Conservation (phyloP, 2,797 vertebrate genomes). For the Falco novaeseelandiae region DNA sequence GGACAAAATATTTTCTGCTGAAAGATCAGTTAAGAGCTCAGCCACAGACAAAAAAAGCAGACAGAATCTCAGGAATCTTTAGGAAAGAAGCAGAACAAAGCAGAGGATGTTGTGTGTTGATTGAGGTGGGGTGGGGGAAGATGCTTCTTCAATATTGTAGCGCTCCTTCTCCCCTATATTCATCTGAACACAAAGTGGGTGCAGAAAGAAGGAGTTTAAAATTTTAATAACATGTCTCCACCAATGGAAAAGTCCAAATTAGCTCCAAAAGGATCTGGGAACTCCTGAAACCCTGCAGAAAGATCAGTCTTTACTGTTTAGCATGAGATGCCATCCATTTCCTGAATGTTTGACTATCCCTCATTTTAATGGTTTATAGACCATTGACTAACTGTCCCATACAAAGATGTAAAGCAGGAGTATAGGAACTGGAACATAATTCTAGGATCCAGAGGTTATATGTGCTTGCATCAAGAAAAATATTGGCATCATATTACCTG, state of each 20-base stretch:
- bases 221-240: not conserved
- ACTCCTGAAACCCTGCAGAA: not conserved
- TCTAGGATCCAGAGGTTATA: constrained; percentile 3
- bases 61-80: not conserved
- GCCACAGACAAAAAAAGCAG: not conserved
- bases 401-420: constrained; percentile 48
- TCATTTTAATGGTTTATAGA: constrained; percentile 40
- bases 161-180: not conserved
- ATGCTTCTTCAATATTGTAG: not conserved
- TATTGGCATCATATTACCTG: not conserved
- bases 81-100: not conserved
- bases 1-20: not conserved
- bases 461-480: constrained; percentile 22
- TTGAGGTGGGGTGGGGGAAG: not conserved
- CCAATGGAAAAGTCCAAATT: not conserved
- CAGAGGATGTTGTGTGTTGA: not conserved
- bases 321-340: not conserved
- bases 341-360: not conserved
- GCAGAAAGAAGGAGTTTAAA: not conserved
- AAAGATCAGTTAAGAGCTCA: not conserved
- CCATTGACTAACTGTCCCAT: constrained; percentile 54
- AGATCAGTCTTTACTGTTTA: not conserved
- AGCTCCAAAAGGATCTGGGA: not conserved
- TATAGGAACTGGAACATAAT: constrained; percentile 45
- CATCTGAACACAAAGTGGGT: not conserved